These are phyloP conservation scores for Drosophila kanekoi DNA, from an alignment of 2,888 invertebrate species.

Conservation along the genomic window DNA sequence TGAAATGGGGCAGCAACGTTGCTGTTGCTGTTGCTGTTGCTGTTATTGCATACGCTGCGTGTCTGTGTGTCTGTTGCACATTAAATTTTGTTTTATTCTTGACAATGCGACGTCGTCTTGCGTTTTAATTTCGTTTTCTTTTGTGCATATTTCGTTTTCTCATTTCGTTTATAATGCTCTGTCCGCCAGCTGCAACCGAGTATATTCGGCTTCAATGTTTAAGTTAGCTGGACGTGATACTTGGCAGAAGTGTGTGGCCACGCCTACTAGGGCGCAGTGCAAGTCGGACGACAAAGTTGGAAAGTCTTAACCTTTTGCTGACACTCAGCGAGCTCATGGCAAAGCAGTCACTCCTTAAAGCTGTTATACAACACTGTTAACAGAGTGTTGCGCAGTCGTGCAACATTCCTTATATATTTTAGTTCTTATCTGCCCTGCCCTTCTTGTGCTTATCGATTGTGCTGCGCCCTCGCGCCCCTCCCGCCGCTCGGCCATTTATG, in stretches of 20 bases:
- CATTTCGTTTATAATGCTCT: conserved; percentile 11
- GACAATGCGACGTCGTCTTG: conserved; percentile 51
- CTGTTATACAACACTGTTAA: too few species aligned
- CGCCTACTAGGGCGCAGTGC: too few species aligned
- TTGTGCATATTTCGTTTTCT: conserved; percentile 51
- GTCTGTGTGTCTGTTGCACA: conserved; percentile 22
- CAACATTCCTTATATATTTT: too few species aligned
- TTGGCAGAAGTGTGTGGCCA: too few species aligned
- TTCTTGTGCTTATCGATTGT: neutral
- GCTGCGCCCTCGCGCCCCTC: neutral
- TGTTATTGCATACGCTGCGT: neutral
- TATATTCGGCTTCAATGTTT: too few species aligned
- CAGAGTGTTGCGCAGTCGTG: too few species aligned
- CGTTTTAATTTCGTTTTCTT: conserved; percentile 78
- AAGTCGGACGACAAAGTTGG: too few species aligned
- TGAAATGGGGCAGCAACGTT: conserved; percentile 51
- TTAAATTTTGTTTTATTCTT: conserved; percentile 37
- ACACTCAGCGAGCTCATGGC: too few species aligned
- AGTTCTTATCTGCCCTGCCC: neutral
- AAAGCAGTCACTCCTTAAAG: too few species aligned
- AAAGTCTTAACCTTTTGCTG: too few species aligned
- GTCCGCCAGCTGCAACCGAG: too few species aligned
- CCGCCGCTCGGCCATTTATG: conserved; percentile 24
- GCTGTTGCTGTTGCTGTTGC: neutral
- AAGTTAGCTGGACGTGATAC: too few species aligned